A percentile compares a stretch with the other conserved stretches of the same genome.
phyloP scores from a whole-genome alignment of 1,140 invertebrate species.

The Cecropterus lyciades region DNA sequence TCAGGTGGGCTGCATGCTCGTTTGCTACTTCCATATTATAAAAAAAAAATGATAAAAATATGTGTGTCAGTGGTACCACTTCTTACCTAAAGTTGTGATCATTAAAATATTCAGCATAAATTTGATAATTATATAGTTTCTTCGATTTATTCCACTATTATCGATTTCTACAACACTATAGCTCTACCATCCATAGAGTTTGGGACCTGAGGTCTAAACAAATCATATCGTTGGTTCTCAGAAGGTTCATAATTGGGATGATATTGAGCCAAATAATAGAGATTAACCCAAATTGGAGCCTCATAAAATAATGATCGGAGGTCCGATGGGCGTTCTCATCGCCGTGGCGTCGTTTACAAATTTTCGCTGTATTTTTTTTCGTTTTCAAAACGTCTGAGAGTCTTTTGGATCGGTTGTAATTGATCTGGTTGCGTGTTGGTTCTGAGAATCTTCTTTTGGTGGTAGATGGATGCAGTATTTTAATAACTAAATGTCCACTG shows the following conservation, averaged over 20 bases:
- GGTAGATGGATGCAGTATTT: too few species aligned
- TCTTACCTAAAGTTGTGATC: too few species aligned
- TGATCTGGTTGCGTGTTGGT: not conserved
- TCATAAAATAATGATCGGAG: constrained; percentile 55
- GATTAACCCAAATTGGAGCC: constrained; percentile 47
- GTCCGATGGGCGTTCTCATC: constrained; percentile 11
- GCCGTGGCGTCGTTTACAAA: constrained; percentile 18
- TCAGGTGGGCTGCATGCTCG: too few species aligned
- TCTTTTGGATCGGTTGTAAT: not conserved
- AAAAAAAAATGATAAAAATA: too few species aligned
- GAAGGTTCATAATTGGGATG: constrained; percentile 46
- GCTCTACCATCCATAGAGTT: not conserved
- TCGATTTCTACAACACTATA: too few species aligned
- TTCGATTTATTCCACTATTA: too few species aligned
- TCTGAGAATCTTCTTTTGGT: not conserved
- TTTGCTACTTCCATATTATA: too few species aligned
- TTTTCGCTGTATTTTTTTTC: constrained; percentile 16
- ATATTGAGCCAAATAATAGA: constrained; percentile 54
- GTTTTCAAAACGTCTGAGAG: not conserved
- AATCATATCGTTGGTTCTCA: constrained; percentile 44
- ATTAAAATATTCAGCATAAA: too few species aligned
- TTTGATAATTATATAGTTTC: too few species aligned
- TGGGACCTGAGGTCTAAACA: constrained; percentile 16
- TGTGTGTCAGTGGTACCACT: too few species aligned
- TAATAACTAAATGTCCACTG: too few species aligned